Conservation (phyloP, 2,888 invertebrate genomes). For the Nymphalis urticae region DNA sequence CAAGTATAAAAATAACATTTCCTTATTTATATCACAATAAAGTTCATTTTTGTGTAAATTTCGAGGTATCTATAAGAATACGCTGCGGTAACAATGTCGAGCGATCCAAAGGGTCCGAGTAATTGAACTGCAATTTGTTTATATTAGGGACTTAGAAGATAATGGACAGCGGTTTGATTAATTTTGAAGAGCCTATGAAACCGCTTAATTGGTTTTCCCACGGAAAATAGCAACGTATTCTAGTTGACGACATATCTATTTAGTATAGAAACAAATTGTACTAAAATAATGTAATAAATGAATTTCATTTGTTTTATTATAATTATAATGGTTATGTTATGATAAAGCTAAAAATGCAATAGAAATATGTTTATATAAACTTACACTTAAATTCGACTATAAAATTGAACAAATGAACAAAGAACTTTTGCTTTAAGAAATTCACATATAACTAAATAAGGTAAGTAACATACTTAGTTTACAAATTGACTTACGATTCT, state of each 20-base stretch:
- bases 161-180: conserved; percentile 51
- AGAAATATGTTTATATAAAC: no score
- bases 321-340: no score
- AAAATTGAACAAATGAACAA: no score
- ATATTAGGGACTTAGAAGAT: conserved; percentile 53
- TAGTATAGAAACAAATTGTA: no score
- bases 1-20: conserved; percentile 24
- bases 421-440: neutral
- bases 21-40: conserved; percentile 41
- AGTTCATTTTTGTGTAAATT: conserved; percentile 38
- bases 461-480: neutral
- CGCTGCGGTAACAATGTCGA: conserved; percentile 53
- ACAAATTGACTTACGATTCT: conserved; percentile 1
- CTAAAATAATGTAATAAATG: no score
- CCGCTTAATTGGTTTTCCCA: conserved; percentile 41
- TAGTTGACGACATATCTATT: no score
- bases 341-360: no score
- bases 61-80: conserved; percentile 15
- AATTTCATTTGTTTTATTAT: no score
- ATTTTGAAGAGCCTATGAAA: conserved; percentile 42
- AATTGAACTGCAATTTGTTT: conserved; percentile 68
- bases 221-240: conserved; percentile 27
- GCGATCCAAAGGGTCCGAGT: conserved; percentile 59
- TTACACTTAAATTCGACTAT: no score
- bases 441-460: neutral